These are phyloP conservation scores for Nyctibius bracteatus DNA, from an alignment of 2,113 vertebrate genomes.

Conservation along the genomic window DNA sequence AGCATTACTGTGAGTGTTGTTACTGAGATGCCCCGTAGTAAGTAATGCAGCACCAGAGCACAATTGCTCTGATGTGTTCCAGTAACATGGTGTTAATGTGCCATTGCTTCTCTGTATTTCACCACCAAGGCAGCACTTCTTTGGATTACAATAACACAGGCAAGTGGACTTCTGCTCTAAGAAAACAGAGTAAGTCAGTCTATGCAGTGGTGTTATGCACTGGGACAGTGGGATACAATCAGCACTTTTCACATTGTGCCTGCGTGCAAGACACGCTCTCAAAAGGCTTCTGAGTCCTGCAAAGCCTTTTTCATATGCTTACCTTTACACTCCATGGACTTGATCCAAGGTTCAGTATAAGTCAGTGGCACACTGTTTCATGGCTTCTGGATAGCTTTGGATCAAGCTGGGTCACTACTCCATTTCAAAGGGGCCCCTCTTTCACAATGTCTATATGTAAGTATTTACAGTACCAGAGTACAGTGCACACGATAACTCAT, in stretches of 20 bases:
- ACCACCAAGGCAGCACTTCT: conserved; percentile 26
- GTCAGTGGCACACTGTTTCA: background rate
- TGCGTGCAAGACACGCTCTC: background rate
- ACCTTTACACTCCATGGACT: background rate
- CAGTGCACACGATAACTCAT: background rate
- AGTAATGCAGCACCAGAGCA: background rate
- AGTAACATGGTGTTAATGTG: conserved; percentile 39
- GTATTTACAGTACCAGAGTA: background rate
- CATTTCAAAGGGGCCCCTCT: background rate
- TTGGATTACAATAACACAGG: background rate
- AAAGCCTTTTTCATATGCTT: background rate
- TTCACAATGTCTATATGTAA: background rate
- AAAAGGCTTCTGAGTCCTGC: background rate
- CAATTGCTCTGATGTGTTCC: conserved; percentile 4
- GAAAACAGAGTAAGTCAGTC: background rate
- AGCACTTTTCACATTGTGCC: background rate
- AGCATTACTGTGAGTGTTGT: background rate
- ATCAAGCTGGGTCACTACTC: background rate
- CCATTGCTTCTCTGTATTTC: conserved; percentile 20
- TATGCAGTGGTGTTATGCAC: background rate
- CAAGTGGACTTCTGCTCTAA: background rate
- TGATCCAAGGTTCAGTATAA: background rate
- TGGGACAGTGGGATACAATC: background rate
- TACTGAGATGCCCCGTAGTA: background rate
- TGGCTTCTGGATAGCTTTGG: background rate